phyloP scores from a whole-genome alignment of 2,113 vertebrate genomes.

The Engraulis encrasicolus region DNA sequence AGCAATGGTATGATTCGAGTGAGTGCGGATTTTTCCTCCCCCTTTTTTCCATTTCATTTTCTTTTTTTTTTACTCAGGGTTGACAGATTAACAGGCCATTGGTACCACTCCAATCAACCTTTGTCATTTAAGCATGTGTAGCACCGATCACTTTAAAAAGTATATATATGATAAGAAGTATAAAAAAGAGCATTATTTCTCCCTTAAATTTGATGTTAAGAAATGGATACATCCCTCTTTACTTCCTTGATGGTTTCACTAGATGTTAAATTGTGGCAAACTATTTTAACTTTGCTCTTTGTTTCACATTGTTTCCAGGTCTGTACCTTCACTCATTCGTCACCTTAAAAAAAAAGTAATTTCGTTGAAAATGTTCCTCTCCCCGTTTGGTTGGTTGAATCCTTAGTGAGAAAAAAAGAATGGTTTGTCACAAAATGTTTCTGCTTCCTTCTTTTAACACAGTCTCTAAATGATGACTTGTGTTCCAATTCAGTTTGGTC shows the following conservation, averaged over 20 bases:
- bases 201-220: background rate
- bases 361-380: conserved; percentile 71
- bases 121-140: conserved; percentile 30
- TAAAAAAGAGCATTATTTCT: background rate
- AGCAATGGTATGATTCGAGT: conserved; percentile 14
- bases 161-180: background rate
- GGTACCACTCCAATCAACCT: conserved; percentile 35
- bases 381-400: conserved; percentile 61
- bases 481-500: background rate
- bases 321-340: conserved; percentile 24
- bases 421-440: background rate
- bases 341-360: conserved; percentile 47
- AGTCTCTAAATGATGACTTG: background rate
- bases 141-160: conserved; percentile 12
- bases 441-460: background rate
- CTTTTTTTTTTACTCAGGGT: conserved; percentile 56
- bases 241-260: background rate
- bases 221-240: background rate
- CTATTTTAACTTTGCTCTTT: conserved; percentile 18
- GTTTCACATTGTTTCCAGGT: background rate
- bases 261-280: background rate
- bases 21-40: background rate
- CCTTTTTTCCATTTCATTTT: background rate
- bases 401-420: too few relatives aligned
- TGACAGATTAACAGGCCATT: conserved; percentile 51